Evolutionary conservation across 2,888 invertebrate species (phyloP), one percentile per base, ranked within the genome.

Genomic region (Drosophila falleni): DNA sequence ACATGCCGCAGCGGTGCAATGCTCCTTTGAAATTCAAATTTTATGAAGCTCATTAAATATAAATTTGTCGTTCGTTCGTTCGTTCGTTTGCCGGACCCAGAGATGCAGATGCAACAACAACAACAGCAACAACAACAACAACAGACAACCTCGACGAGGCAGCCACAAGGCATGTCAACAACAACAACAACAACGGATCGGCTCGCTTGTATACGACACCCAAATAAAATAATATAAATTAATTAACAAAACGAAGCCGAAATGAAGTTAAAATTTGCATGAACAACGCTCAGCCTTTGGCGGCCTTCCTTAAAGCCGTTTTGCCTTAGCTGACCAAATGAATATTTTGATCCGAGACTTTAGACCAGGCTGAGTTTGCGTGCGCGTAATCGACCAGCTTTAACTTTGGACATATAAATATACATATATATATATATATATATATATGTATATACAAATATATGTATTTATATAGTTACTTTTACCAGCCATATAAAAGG

Each of bases 31-130:
- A 92, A 92, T 92, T 92, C 90, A 92, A 92, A 92, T 92, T 92
- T 92, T 92, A 92, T 92, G 91, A 91, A 89, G 90, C 92, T 92
- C 92, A 92, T 92, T 92, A 92, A 92, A 92, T 92, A 92, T 92
- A 92, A 92, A 92, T 92, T 92, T 92, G 92, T 92, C 83, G 87
- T 86, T 63, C 73, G 58, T 62, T 62, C 71, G 75, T 53, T 92
- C 83, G 86, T 86, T 63, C 73, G 58, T 62, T 62, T 69, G 75
- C 54, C 59, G 62, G 60, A 68, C 41, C 42, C 66, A 47, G 55
- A 53, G 47, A 46, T 47, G 13, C 39, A 51, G 67, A 42, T 9
- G 0, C 19, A 16, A 35, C 65, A 11, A 33, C 55, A 29, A 50
- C 31, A 47, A 19, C 39, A 60, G 61, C 74, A 63, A 70, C 67